Evolutionary conservation across 2,113 vertebrate species (phyloP).

Genomic region (Pao palembangensis): DNA sequence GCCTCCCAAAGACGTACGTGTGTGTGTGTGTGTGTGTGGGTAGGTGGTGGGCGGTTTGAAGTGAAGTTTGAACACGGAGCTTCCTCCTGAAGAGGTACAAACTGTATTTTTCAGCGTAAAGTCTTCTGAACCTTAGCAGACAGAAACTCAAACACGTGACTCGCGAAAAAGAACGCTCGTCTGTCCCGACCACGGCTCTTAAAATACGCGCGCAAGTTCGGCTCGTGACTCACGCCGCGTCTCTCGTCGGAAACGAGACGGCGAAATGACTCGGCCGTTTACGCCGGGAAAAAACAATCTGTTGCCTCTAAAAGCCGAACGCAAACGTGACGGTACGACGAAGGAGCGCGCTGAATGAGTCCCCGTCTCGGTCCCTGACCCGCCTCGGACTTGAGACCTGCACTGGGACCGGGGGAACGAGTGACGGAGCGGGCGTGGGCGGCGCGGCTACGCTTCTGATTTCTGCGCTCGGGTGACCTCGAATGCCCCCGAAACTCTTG

Average conservation of each 20-base stretch:
- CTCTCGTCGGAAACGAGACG: constrained; percentile 20
- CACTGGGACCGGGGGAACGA: too few relatives aligned
- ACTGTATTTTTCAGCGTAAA: constrained; percentile 3
- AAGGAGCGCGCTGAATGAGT: constrained; percentile 8
- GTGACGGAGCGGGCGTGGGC: constrained; percentile 24
- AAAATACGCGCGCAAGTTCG: constrained; percentile 25
- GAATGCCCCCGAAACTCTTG: constrained; percentile 38
- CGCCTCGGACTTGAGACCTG: too few relatives aligned
- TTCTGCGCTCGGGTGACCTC: constrained; percentile 30
- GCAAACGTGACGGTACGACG: constrained; percentile 16
- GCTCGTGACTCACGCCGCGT: constrained; percentile 30
- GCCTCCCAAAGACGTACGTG: constrained; percentile 51
- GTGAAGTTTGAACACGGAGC: constrained; percentile 22
- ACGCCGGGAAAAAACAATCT: neutral
- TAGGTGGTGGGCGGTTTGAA: neutral
- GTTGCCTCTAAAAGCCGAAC: constrained; percentile 30
- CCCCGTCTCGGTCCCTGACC: constrained; percentile 13
- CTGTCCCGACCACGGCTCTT: constrained; percentile 1
- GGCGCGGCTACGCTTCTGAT: constrained; percentile 18
- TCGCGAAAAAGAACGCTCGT: constrained; percentile 2
- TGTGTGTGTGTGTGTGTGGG: constrained; percentile 8
- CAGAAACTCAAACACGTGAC: neutral
- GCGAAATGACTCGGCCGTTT: constrained; percentile 5
- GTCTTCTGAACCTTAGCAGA: neutral
- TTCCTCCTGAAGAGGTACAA: constrained; percentile 65